Percentiles rank a stretch among this genome's conserved stretches.
These are phyloP conservation scores for Ianthella basta DNA, from an alignment of 37 sponge, comb jelly and placozoan genomes.

Conservation along the genomic window DNA sequence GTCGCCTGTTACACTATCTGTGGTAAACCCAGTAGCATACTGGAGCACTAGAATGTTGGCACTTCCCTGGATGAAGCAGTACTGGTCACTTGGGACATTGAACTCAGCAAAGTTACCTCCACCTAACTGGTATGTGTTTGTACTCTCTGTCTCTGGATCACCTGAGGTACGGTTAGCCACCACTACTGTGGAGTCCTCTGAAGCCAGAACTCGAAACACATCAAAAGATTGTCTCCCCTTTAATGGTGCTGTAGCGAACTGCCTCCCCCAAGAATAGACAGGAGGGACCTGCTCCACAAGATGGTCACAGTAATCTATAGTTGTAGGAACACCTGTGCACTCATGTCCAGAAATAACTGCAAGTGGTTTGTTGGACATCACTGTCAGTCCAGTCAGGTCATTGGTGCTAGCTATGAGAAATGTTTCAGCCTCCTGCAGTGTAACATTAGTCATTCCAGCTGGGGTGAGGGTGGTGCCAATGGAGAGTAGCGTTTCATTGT, in stretches of 20 bases:
- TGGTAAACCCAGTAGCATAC: not conserved
- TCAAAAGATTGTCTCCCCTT: not conserved
- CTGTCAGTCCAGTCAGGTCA: not conserved
- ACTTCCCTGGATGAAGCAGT: not conserved
- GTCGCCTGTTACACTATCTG: not conserved
- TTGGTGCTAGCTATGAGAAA: too few relatives aligned
- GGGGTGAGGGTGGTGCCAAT: too few relatives aligned
- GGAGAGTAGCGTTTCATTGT: too few relatives aligned
- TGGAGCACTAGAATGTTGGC: not conserved
- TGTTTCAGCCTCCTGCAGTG: too few relatives aligned
- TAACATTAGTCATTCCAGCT: too few relatives aligned
- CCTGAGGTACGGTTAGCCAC: not conserved
- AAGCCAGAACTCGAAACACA: not conserved
- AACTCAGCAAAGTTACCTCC: too few relatives aligned
- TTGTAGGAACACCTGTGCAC: not conserved
- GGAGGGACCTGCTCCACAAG: conserved; percentile 22
- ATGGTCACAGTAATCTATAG: not conserved
- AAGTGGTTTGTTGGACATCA: not conserved
- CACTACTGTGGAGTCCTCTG: not conserved
- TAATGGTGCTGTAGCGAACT: conserved; percentile 2
- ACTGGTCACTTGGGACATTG: not conserved
- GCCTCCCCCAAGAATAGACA: not conserved
- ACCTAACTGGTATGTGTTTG: not conserved
- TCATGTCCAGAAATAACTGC: conserved; percentile 18
- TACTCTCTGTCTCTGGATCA: not conserved